Base-by-base conservation (phyloP, 1,140 invertebrate genomes). In the Sitodiplosis mosellana region DNA sequence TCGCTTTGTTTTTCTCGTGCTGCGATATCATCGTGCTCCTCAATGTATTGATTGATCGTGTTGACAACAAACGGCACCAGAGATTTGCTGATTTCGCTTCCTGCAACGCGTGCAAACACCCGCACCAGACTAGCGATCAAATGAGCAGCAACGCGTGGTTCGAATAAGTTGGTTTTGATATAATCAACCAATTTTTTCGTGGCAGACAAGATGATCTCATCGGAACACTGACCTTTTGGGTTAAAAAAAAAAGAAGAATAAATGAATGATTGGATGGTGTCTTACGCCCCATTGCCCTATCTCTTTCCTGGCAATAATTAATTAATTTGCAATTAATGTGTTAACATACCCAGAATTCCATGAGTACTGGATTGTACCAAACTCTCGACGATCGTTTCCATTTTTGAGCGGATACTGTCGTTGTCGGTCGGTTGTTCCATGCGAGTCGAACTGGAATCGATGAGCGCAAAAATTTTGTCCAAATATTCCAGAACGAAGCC, bases 401-500 rank as follows among this genome's bases (percentile, higher is more conserved):
- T 68, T 20, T 69, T 63, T 47, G 70, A 77, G 14, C 55, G 60
- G 1, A 12, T 5, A 11, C n/a, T 12, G 4, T 43, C 41, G 1
- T 68, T 67, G n/a, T 71, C 69, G 54, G 72, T 71, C 37, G 75
- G 71, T 55, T 82, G 78, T 48, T 78, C 64, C 0, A 78, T 76
- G 38, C 73, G 71, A 50, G 84, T 81, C 38, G 78, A 61, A 0
- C 76, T 80, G 2, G 76, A 83, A 55, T 89, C 83, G 48, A 89
- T 78, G 5, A 87, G 68, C 1, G 65, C 59, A 55, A 86, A 84
- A 47, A 83, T 64, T 41, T 76, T 77, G 53, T 92, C 87, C 44
- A 95, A 65, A 57, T 91, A 87, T 57, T 90, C 80, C 8, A 91
- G 55, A 3, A 92, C 74, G 61, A 94, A 92, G 57, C 87, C 83